Conservation (phyloP, 2,797 vertebrate species). For the Oreochromis grahami region DNA sequence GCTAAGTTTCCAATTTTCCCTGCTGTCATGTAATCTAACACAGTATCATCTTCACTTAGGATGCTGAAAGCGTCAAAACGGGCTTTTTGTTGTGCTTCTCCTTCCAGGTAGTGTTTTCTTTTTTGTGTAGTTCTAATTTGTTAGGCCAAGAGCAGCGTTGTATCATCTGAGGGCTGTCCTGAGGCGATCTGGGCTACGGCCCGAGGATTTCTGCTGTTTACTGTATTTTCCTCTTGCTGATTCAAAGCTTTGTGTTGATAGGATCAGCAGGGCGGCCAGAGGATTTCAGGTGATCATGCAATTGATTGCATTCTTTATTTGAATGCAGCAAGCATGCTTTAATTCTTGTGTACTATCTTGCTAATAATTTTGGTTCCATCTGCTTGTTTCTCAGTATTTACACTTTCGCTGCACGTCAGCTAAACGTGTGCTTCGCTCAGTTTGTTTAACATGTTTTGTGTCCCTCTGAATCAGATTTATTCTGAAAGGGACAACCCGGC, state of each 20-base stretch:
- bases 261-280: not conserved
- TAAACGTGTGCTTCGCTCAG: not conserved
- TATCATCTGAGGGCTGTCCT: constrained; percentile 47
- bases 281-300: not conserved
- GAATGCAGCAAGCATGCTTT: not conserved
- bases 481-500: constrained; percentile 22
- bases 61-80: not conserved
- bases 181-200: constrained; percentile 33
- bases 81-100: constrained; percentile 15
- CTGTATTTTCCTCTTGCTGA: not conserved
- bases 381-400: not conserved
- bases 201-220: constrained; percentile 17
- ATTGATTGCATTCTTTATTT: not conserved
- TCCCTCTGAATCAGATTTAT: constrained; percentile 12
- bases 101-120: constrained; percentile 6
- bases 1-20: constrained; percentile 13
- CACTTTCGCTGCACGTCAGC: not conserved
- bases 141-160: constrained; percentile 35
- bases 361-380: not conserved
- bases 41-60: constrained; percentile 10
- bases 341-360: not conserved
- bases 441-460: not conserved
- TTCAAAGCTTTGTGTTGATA: constrained; percentile 4
- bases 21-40: constrained; percentile 3
- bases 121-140: constrained; percentile 40